Conservation (phyloP, 2,797 vertebrate species). For the Apodemus agrarius region DNA sequence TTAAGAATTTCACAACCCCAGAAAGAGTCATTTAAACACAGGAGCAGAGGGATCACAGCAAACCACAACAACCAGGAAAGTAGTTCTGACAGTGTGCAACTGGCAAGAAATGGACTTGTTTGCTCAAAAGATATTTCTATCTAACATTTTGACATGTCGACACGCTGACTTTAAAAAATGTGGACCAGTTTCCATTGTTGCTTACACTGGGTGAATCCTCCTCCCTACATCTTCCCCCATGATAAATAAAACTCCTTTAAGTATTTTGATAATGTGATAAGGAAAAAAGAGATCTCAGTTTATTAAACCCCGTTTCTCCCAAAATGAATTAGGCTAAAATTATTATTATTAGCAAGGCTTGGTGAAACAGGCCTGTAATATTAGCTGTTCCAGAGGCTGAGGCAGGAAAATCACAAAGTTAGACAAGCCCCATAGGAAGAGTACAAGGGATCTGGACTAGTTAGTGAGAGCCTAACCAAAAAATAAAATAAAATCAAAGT, state of each 20-base stretch:
- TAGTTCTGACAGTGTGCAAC: neutral
- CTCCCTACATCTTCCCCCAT: neutral
- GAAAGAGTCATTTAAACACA: neutral
- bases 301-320: neutral
- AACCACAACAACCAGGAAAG: neutral
- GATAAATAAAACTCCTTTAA: neutral
- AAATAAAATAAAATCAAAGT: neutral
- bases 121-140: neutral
- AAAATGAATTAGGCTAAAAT: neutral
- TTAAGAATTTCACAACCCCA: neutral
- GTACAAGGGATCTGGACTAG: neutral
- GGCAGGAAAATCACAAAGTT: neutral
- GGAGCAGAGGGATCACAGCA: neutral
- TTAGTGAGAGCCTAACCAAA: neutral
- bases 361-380: neutral
- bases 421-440: neutral
- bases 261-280: neutral
- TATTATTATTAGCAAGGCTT: neutral
- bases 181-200: neutral
- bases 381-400: neutral
- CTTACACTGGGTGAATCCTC: too few relatives aligned
- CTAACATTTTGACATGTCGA: neutral
- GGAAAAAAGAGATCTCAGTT: neutral
- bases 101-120: neutral
- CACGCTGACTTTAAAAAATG: neutral